Base-by-base conservation (phyloP, 2,797 vertebrate species). In the Huso huso region DNA sequence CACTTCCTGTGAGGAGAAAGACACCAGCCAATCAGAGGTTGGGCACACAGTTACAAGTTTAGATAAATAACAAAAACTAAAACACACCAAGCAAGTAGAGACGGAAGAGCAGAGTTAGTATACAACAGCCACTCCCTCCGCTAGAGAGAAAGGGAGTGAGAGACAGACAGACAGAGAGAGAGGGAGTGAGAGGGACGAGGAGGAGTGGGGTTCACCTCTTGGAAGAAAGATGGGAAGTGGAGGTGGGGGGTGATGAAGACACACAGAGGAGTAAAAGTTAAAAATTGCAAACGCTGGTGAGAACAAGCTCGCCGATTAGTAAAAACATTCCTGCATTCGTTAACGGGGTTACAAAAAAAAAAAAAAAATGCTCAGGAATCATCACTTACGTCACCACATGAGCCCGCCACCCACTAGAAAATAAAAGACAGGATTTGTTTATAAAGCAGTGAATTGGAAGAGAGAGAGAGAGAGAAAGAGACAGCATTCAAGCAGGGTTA, bases 1-100 rank as follows among this genome's bases (percentile, higher is more conserved):
- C 97, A 99, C 23, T 92, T 95, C 81, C 97, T 99, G 79, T 67
- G 71, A 64, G 8, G n/a, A 70, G 13, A 73, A 67, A 69, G 37
- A 10, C 9, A 71, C 59, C 61, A 66, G 52, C 49, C 2, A 37
- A 37, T 37, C 23, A 37, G 23, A 37, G 2, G 23, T 4, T 37
- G 23, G 23, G 15, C 15, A 37, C 23, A 37, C 2, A 37, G 23
- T 37, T 37, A 37, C 2, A 37, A 37, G 23, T 37, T 37, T 37
- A 37, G 23, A 53, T 53, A 53, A 8, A 8, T 2, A 8, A 53
- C 8, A 8, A 53, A 53, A 53, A 2, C 11, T 8, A 53, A 12
- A 12, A 53, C 51, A 6, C 8, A 18, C 15, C 15, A 18, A 18
- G 15, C 11, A 4, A 8, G 11, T 53, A 61, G 58, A 69, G 71